These are phyloP conservation scores for Diphyllodes magnificus DNA, from an alignment of 2,113 vertebrate species.

Conservation along the genomic window DNA sequence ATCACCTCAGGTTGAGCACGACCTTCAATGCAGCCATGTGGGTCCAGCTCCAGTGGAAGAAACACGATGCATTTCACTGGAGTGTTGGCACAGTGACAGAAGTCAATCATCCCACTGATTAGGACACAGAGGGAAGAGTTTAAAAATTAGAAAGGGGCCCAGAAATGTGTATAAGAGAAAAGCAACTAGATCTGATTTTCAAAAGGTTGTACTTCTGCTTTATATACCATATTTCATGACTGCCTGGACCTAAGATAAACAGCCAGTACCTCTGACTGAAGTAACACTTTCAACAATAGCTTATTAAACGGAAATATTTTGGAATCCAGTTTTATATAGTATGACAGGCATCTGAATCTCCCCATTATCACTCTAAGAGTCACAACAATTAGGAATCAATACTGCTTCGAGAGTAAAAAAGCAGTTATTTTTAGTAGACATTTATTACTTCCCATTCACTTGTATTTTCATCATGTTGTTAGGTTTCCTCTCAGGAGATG, in stretches of 20 bases:
- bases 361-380: background rate
- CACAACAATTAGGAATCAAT: background rate
- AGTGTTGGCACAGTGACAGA: background rate
- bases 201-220: background rate
- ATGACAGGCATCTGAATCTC: background rate
- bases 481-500: background rate
- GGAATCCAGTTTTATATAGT: background rate
- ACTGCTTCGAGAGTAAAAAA: background rate
- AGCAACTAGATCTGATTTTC: background rate
- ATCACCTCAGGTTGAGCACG: fast-evolving
- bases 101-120: background rate
- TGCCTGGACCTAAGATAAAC: background rate
- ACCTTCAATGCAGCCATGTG: background rate
- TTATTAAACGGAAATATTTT: background rate
- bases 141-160: background rate
- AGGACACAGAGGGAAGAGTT: background rate
- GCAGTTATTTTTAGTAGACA: background rate
- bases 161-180: background rate
- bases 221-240: background rate
- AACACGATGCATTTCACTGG: background rate
- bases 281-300: background rate
- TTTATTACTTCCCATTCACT: background rate
- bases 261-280: background rate
- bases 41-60: background rate
- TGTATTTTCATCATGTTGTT: background rate